Conservation (phyloP, 1,140 invertebrate genomes). For the Myzus persicae region DNA sequence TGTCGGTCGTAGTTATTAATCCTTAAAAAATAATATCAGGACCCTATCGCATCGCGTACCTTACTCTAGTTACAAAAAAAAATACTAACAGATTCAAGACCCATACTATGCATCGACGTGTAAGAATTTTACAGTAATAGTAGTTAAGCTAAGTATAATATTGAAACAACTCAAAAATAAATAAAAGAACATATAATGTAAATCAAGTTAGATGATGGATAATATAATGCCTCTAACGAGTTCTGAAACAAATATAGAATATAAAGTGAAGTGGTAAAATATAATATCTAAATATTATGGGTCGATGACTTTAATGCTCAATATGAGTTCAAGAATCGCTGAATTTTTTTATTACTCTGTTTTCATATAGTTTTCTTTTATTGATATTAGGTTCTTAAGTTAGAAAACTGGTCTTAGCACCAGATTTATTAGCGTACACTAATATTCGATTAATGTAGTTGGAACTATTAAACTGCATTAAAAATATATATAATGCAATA, state of each 20-base stretch:
- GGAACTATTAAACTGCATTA: neutral
- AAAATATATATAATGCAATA: neutral
- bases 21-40: neutral
- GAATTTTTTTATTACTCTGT: neutral
- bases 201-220: neutral
- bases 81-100: neutral
- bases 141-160: neutral
- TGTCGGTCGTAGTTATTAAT: neutral
- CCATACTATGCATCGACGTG: neutral
- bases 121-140: neutral
- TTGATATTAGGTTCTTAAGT: neutral
- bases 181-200: neutral
- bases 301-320: constrained; percentile 15
- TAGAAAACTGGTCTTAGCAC: neutral
- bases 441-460: neutral
- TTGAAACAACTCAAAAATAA: neutral
- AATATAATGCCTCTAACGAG: neutral
- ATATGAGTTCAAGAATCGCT: constrained; percentile 1
- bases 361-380: neutral
- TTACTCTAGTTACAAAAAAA: neutral
- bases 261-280: constrained; percentile 42
- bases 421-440: neutral
- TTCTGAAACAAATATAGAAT: constrained; percentile 20
- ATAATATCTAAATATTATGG: neutral
- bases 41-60: neutral